Evolutionary conservation across 2,113 vertebrate genomes (phyloP).

Genomic region (Suricata suricatta): DNA sequence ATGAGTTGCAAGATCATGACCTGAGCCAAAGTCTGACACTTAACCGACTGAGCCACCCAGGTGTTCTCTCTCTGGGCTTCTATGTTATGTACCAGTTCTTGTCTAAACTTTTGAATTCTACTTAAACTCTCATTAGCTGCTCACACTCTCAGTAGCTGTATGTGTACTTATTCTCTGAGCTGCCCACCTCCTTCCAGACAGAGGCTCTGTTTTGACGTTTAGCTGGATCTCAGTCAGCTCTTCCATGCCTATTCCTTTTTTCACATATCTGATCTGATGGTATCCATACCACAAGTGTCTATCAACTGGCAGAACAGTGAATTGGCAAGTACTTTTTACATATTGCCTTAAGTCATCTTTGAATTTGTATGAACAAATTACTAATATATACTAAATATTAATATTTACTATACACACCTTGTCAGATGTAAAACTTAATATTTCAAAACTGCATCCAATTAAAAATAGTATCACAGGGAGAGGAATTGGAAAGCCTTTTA

Average conservation of each 20-base stretch:
- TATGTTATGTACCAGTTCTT: background rate
- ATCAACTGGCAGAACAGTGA: background rate
- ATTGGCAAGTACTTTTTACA: background rate
- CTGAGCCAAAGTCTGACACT: no score
- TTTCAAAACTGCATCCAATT: slow-evolving; percentile 73
- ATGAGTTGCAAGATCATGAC: no score
- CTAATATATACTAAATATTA: background rate
- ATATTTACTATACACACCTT: slow-evolving; percentile 65
- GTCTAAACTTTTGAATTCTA: background rate
- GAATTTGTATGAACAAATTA: background rate
- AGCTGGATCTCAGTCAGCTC: background rate
- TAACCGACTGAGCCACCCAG: no score
- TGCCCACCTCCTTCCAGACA: background rate
- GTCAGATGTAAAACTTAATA: slow-evolving; percentile 66
- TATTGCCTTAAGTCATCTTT: background rate
- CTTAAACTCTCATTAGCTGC: background rate
- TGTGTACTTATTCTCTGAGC: background rate
- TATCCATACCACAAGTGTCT: background rate
- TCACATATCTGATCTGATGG: background rate
- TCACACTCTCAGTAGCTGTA: background rate
- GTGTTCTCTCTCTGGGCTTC: background rate
- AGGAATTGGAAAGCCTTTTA: slow-evolving; percentile 76
- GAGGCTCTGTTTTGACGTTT: background rate
- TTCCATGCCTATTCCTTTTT: background rate
- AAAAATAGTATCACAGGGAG: slow-evolving; percentile 73